Evolutionary conservation across 2,113 vertebrate genomes (phyloP).

Genomic region (Chauna torquata): DNA sequence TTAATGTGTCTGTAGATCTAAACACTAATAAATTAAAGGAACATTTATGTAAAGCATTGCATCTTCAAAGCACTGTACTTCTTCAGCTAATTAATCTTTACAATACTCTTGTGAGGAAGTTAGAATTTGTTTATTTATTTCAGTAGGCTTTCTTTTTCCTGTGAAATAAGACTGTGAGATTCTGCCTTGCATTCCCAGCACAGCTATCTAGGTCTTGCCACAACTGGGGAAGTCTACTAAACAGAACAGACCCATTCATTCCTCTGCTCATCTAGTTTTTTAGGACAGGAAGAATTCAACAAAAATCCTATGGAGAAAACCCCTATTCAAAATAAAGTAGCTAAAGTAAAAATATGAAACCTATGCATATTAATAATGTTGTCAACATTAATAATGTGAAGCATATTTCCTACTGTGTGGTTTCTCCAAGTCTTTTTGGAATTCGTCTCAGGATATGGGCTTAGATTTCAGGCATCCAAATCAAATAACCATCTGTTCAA

Average conservation of each 20-base stretch:
- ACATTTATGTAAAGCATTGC: not conserved
- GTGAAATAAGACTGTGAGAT: not conserved
- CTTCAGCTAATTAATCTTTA: not conserved
- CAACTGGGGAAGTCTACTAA: not conserved
- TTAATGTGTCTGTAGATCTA: not conserved
- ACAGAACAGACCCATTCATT: not conserved
- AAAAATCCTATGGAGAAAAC: not conserved
- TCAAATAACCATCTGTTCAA: slow-evolving; percentile 11
- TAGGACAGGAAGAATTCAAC: not conserved
- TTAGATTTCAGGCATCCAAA: slow-evolving; percentile 3
- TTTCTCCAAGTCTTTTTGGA: not conserved
- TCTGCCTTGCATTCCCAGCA: not conserved
- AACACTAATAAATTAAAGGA: not conserved
- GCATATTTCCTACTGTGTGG: not conserved
- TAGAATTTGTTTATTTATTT: slow-evolving; percentile 5
- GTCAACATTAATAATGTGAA: not conserved
- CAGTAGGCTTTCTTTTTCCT: not conserved
- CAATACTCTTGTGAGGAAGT: not conserved
- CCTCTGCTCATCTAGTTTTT: not conserved
- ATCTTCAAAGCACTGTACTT: not conserved
- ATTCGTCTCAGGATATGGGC: not conserved
- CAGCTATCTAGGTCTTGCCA: not conserved
- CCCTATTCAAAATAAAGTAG: not conserved
- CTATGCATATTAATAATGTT: not conserved
- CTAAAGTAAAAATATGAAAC: not conserved